Evolutionary conservation across 1,140 invertebrate genomes (phyloP).

Genomic region (Pogonognathellus flavescens): DNA sequence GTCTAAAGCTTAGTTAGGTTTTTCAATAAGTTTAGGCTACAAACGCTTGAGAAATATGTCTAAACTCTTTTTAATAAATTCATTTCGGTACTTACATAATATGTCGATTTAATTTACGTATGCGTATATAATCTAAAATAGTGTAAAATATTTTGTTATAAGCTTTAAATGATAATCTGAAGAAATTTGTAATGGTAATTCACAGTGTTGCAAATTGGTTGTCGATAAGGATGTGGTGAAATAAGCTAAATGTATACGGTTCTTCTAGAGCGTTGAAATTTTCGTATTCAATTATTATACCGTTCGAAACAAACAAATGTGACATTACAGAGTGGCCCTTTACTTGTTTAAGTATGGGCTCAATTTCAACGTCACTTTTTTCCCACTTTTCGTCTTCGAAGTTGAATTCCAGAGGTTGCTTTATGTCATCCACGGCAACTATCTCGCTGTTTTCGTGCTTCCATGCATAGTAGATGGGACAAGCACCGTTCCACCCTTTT

Average conservation of each 20-base stretch:
- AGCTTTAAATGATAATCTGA: background rate
- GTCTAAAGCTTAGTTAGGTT: no score
- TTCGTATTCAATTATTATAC: background rate
- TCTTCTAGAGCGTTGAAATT: background rate
- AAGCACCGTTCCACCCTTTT: background rate
- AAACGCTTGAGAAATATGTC: background rate
- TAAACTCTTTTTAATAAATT: background rate
- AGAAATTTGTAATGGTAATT: background rate
- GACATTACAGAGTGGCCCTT: background rate
- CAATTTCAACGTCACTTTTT: background rate
- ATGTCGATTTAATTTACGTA: no score
- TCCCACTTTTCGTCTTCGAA: background rate
- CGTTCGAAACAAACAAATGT: background rate
- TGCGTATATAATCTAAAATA: no score
- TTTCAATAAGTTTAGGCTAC: background rate
- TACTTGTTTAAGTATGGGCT: background rate
- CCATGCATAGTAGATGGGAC: slow-evolving; percentile 10
- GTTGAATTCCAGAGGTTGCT: slow-evolving; percentile 14
- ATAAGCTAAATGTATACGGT: background rate
- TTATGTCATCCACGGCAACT: slow-evolving; percentile 7
- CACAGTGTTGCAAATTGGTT: background rate
- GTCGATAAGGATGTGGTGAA: background rate
- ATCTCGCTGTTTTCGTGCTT: background rate
- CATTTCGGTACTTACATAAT: no score
- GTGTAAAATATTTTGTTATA: no score